Base-by-base conservation (phyloP, 2,797 vertebrate genomes). In the Sebastes melanostomus region DNA sequence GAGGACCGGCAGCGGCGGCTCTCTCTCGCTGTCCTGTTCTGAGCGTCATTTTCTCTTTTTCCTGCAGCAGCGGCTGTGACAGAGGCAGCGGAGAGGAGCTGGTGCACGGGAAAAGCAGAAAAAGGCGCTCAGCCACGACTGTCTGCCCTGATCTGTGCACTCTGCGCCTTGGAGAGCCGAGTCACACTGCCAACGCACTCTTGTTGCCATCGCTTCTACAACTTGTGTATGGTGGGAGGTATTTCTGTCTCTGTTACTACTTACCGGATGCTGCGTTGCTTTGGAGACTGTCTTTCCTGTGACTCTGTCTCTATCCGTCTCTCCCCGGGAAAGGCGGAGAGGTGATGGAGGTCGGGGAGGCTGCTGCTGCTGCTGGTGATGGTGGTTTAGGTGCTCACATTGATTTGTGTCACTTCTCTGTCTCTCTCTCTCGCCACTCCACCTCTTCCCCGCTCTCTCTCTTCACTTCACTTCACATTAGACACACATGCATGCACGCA, bases 331-430 rank as follows among this genome's bases (percentile, higher is more conserved):
- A 87, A 90, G 83, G 82, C 81, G 72, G 72, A 68, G 81, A 84
- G 91, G 91, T 90, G 90, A 91, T 86, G 87, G 85, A 89, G 91
- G 91, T 92, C 79, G 86, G 83, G 80, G 81, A 82, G 78, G 81
- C 78, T 80, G 83, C 72, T 30, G 82, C 76, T 77, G 83, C 24
- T 85, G 88, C 78, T 81, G 84, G 42, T 86, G 88, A 66, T 89
- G 87, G 68, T 80, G 88, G 84, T 86, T 83, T 77, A 77, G 90
- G 85, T 86, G 89, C 82, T 92, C 88, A 85, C 91, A 90, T 91
- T 92, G 93, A 93, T 94, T 91, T 90, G 86, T 93, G 90, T 93
- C 91, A 89, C 87, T 89, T 91, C 87, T 90, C 74, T 30, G 75
- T 86, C 80, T 87, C 84, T 87, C 84, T 87, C 84, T 83, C 84